Base-by-base conservation (phyloP, 1,140 invertebrate species). In the Cyrtorhinus lividipennis region DNA sequence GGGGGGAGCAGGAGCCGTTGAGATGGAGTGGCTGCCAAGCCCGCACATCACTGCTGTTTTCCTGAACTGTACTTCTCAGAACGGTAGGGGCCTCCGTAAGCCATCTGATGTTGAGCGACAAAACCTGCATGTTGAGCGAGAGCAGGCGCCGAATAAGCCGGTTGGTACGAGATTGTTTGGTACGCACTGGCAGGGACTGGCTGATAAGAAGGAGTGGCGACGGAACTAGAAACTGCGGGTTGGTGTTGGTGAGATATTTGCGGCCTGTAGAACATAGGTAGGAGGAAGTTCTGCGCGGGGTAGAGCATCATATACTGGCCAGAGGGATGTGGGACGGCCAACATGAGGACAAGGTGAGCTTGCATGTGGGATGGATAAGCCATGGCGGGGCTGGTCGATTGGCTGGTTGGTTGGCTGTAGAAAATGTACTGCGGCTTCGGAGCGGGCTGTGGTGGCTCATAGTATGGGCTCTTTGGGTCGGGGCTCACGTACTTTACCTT, bases 351-450 rank as follows among this genome's bases (percentile, higher is more conserved):
- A 10, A 59, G n/a, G 15, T 26, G 58, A 30, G 24, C 24, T 22
- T 59, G 58, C n/a, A 24, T 57, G 20, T 18, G 48, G 5, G 22
- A 24, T 18, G 58, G 24, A 3, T 13, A 5, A 10, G 48, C 48
- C 18, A 20, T 8, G 48, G 18, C 48, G 48, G 10, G 48, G 5
- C 12, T 15, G 48, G 10, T 5, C 5, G 48, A 10, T 10, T 10
- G 3, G 12, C 10, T 22, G 13, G n/a, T n/a, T 30, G 24, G 58
- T 24, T 1, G 56, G 1, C 13, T n/a, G 58, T 59, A 59, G 10
- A 18, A 59, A 13, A 59, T 13, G n/a, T 59, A 59, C 58, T 59
- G 58, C 24, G 58, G 58, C 58, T 30, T 59, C 10, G 58, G 25
- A 12, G 58, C 24, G 5, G 58, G 58, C 23, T 26, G 24, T 30